Conservation (phyloP, 92 coral and sea anemone genomes). For the Micromussa lordhowensis region DNA sequence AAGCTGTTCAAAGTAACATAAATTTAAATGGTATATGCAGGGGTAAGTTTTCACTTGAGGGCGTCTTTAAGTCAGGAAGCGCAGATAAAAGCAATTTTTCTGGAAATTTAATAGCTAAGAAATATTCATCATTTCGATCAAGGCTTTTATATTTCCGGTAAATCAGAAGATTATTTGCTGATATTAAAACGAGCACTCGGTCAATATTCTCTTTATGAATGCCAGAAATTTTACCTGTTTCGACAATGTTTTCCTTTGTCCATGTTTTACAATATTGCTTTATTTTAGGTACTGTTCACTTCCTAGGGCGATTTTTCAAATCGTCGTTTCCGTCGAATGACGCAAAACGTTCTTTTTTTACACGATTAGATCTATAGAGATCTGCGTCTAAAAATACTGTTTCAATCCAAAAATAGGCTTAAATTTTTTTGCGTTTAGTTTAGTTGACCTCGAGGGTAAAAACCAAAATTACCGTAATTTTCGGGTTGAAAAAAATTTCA, state of each 20-base stretch:
- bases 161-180: neutral
- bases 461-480: neutral
- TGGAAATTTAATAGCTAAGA: conserved; percentile 20
- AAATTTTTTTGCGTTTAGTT: neutral
- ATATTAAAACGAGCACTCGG: neutral
- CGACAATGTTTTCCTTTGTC: neutral
- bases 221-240: neutral
- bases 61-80: conserved; percentile 34
- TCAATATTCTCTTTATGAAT: neutral
- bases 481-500: neutral
- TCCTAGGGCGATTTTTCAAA: conserved; percentile 30
- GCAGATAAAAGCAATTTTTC: conserved; percentile 9
- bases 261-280: neutral
- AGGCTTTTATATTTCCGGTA: conserved; percentile 2
- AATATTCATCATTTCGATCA: neutral
- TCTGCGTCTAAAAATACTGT: conserved; percentile 24
- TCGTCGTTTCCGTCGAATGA: conserved; percentile 42
- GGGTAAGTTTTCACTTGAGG: conserved; percentile 11
- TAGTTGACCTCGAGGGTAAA: neutral
- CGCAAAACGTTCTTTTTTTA: neutral
- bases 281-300: conserved; percentile 3
- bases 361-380: neutral
- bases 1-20: neutral
- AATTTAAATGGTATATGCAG: conserved; percentile 1
- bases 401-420: conserved; percentile 8